Evolutionary conservation across 2,797 vertebrate species (phyloP), one percentile per base, ranked within the genome.

Genomic region (Lagodon rhomboides): DNA sequence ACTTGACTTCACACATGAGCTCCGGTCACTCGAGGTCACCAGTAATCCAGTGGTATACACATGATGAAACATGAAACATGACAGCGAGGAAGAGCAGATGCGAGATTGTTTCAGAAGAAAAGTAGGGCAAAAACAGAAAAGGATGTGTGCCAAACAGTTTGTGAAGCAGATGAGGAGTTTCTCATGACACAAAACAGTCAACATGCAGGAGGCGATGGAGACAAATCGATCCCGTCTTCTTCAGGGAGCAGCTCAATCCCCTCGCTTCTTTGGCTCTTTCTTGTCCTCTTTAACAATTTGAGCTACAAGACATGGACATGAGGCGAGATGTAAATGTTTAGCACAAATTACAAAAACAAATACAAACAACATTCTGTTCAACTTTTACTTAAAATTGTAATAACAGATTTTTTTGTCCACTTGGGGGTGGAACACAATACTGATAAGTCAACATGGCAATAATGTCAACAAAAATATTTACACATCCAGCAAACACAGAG

Each of bases 271-370:
- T 0, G 93, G 89, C 2, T 91, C 91, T 87, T 95, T 95, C 90
- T 85, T 90, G 0, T 95, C 93, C 60, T 94, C 94, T 89, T 92
- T 95, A 17, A 41, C 8, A 73, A 96, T 73, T 92, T 93, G 94
- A 86, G 94, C 96, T 96, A 93, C 13, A 90, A 90, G 22, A n/a
- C 43, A 85, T 41, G 34, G 79, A 66, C 23, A 79, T 0, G 4
- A 46, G 13, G 68, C 1, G 68, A 51, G 15, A 85, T 38, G 27
- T 23, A 69, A 41, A 59, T 4, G 20, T 3, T 5, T 12, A 3
- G 18, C n/a, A 46, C 15, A 18, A 16, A 46, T n/a, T 22, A n/a
- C 0, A 23, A 23, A 64, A 53, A 20, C 12, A 73, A 50, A 47
- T 23, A 20, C 41, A 25, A 58, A 43, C 16, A 3, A n/a, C n/a